phyloP scores from a whole-genome alignment of 2,113 vertebrate species.

The Toxostoma redivivum region DNA sequence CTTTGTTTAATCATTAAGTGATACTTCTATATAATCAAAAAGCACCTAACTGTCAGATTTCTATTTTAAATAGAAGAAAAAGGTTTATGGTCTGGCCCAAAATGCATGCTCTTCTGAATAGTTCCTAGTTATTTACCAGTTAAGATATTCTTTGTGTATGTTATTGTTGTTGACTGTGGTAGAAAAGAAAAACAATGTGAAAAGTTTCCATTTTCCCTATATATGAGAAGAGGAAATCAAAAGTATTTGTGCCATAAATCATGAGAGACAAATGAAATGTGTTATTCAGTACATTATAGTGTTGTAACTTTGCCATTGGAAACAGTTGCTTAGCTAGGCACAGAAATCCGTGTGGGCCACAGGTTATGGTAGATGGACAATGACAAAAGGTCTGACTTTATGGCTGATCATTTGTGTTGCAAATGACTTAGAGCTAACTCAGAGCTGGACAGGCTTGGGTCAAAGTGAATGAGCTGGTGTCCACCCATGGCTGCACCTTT shows the following conservation, averaged over 20 bases:
- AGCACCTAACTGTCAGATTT: not conserved
- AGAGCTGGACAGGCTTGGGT: not conserved
- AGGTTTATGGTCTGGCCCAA: not conserved
- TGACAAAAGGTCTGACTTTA: constrained; percentile 30
- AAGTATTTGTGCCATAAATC: constrained; percentile 1
- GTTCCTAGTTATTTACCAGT: not conserved
- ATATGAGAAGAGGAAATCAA: constrained; percentile 29
- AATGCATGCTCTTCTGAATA: not conserved
- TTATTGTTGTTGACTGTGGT: not conserved
- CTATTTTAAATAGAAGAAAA: not conserved
- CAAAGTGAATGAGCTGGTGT: not conserved
- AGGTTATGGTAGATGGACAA: constrained; percentile 28
- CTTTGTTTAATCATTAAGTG: not conserved
- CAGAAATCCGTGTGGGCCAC: not conserved
- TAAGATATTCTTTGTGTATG: not conserved
- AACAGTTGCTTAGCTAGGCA: not conserved
- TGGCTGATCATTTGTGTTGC: constrained; percentile 5
- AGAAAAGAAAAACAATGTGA: constrained; percentile 10
- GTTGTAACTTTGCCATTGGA: constrained; percentile 15
- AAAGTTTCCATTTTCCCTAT: constrained; percentile 15
- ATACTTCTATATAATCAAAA: not conserved
- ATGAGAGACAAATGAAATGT: not conserved
- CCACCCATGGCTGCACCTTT: constrained; percentile 37
- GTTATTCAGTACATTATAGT: constrained; percentile 17
- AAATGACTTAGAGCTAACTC: constrained; percentile 16